Conservation (phyloP, 2,797 vertebrate species). For the Lutjanus campechanus region DNA sequence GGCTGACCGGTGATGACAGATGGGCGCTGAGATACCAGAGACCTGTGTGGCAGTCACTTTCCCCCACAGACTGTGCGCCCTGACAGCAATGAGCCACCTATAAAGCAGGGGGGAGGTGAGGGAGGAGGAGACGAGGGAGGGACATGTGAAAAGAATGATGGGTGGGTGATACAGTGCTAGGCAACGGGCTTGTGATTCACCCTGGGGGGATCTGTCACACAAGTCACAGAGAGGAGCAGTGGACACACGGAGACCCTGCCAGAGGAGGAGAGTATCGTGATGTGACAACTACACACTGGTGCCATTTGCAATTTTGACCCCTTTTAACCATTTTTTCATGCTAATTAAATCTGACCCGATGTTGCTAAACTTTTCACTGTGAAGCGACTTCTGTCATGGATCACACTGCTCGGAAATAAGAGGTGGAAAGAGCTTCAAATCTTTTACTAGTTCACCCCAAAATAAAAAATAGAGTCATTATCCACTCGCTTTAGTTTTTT, state of each 20-base stretch:
- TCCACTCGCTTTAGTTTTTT: no score
- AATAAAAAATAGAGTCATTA: no score
- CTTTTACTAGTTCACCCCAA: background rate
- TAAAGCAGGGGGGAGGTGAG: conserved; percentile 38
- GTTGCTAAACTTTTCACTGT: conserved; percentile 8
- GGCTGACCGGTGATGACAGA: conserved; percentile 72
- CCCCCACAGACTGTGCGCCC: conserved; percentile 50
- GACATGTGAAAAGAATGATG: conserved; percentile 50
- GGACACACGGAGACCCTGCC: conserved; percentile 24
- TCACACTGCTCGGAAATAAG: background rate
- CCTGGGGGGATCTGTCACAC: conserved; percentile 35
- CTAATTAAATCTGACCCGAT: conserved; percentile 21
- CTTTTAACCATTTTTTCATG: conserved; percentile 19
- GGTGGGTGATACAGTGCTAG: conserved; percentile 47
- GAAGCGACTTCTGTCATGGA: background rate
- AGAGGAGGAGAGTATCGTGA: conserved; percentile 13
- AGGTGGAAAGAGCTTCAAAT: conserved; percentile 16
- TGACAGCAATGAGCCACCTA: conserved; percentile 66
- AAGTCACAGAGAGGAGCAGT: conserved; percentile 26
- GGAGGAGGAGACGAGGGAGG: conserved; percentile 36
- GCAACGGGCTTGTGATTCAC: conserved; percentile 61
- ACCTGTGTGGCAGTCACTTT: conserved; percentile 50
- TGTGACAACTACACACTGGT: conserved; percentile 22
- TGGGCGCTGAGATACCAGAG: conserved; percentile 66
- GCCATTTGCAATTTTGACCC: conserved; percentile 42